These are phyloP conservation scores for Gymnoscopelus microlampas DNA, from an alignment of 2,797 vertebrate species.

Conservation along the genomic window DNA sequence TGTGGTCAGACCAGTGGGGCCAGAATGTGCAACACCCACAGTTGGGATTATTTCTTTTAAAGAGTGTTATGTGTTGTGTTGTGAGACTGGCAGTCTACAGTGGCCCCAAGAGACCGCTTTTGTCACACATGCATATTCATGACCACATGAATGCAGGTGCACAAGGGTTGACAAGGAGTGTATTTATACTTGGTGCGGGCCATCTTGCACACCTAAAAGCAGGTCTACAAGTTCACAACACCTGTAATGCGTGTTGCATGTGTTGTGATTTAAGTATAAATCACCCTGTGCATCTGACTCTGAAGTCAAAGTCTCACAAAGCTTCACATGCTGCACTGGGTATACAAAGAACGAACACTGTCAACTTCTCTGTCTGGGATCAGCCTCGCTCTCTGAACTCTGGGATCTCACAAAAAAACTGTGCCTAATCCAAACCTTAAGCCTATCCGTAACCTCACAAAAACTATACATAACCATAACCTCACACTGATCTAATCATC, in stretches of 20 bases:
- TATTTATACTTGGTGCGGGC: not conserved
- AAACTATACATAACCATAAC: no score
- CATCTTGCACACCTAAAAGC: no score
- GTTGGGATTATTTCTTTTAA: constrained; percentile 29
- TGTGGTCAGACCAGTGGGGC: constrained; percentile 15
- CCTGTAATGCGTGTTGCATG: no score
- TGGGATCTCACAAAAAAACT: not conserved
- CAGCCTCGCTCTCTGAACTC: constrained; percentile 17
- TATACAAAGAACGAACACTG: no score
- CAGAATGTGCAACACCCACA: constrained; percentile 15
- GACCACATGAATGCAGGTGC: constrained; percentile 49
- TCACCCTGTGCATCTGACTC: constrained; percentile 18
- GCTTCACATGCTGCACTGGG: constrained; percentile 19
- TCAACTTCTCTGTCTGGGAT: constrained; percentile 44
- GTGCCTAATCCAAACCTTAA: no score
- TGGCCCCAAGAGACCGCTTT: constrained; percentile 42
- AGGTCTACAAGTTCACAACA: no score
- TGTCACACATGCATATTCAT: constrained; percentile 70
- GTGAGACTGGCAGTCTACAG: constrained; percentile 49
- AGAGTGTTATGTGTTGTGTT: constrained; percentile 56
- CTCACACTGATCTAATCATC: no score
- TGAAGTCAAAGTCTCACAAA: constrained; percentile 27
- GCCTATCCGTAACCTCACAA: no score
- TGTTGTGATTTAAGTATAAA: no score
- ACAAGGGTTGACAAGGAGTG: constrained; percentile 47